A percentile compares a stretch with the other conserved stretches of the same genome.
phyloP scores from a whole-genome alignment of 2,113 vertebrate genomes.

The Tautogolabrus adspersus region DNA sequence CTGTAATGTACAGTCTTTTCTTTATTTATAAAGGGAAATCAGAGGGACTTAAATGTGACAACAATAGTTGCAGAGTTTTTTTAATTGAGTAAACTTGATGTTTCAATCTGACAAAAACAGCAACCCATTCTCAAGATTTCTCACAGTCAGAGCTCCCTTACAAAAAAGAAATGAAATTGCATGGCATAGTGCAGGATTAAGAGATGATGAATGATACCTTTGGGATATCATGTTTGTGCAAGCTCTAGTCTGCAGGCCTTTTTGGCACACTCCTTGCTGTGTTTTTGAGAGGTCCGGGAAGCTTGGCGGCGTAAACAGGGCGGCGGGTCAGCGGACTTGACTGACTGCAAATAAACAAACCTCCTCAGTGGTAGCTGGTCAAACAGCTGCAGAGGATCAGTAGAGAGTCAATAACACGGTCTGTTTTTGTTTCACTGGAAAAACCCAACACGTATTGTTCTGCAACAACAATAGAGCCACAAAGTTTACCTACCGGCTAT shows the following conservation, averaged over 20 bases:
- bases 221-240: slow-evolving; percentile 32
- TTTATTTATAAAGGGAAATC: background rate
- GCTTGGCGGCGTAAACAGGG: slow-evolving; percentile 60
- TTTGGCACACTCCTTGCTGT: slow-evolving; percentile 39
- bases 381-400: slow-evolving; percentile 64
- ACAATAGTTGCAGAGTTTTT: background rate
- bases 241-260: slow-evolving; percentile 14
- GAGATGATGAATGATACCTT: slow-evolving; percentile 7
- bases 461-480: background rate
- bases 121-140: background rate
- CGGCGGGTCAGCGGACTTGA: slow-evolving; percentile 42
- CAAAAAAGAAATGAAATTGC: background rate
- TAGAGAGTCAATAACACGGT: background rate
- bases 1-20: background rate
- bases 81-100: background rate
- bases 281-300: slow-evolving; percentile 58
- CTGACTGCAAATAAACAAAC: slow-evolving; percentile 54
- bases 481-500: background rate
- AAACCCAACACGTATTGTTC: slow-evolving; percentile 13
- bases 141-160: background rate
- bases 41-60: background rate
- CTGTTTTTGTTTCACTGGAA: slow-evolving; percentile 1
- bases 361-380: slow-evolving; percentile 26
- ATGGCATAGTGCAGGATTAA: slow-evolving; percentile 19
- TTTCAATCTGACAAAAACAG: background rate